Conservation (phyloP, 2,888 invertebrate species). For the Vesta saturnalis region DNA sequence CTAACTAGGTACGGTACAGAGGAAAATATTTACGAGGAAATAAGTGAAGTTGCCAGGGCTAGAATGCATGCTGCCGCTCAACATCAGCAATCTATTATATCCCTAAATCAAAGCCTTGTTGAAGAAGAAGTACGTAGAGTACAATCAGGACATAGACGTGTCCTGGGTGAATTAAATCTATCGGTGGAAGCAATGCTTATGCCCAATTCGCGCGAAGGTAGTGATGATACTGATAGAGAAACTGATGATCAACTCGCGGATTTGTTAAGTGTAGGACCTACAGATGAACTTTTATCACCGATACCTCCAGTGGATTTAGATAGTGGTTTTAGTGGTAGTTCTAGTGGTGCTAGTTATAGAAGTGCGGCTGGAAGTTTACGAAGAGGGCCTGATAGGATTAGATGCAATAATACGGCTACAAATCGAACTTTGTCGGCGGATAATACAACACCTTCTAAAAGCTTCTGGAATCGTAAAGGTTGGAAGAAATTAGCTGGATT, state of each 20-base stretch:
- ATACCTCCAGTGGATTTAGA: constrained; percentile 75
- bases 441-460: constrained; percentile 55
- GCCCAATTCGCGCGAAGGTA: constrained; percentile 71
- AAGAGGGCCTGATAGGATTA: constrained; percentile 55
- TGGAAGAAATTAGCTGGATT: constrained; percentile 83
- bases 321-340: constrained; percentile 86
- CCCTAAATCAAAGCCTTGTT: constrained; percentile 76
- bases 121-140: constrained; percentile 87
- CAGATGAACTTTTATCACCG: constrained; percentile 77
- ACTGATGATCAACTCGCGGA: constrained; percentile 72
- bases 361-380: constrained; percentile 72
- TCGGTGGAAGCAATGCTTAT: constrained; percentile 90
- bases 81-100: constrained; percentile 69
- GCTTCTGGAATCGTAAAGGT: constrained; percentile 80
- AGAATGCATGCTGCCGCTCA: constrained; percentile 44
- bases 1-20: constrained; percentile 76
- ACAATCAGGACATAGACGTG: constrained; percentile 82
- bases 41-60: constrained; percentile 69
- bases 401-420: constrained; percentile 54
- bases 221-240: constrained; percentile 71
- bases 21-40: constrained; percentile 86
- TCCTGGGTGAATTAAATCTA: constrained; percentile 86
- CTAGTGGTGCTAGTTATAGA: constrained; percentile 80
- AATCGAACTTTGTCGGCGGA: constrained; percentile 10
- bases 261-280: constrained; percentile 74